Conservation (phyloP, 2,888 invertebrate genomes). For the Melangyna quadrimaculata region DNA sequence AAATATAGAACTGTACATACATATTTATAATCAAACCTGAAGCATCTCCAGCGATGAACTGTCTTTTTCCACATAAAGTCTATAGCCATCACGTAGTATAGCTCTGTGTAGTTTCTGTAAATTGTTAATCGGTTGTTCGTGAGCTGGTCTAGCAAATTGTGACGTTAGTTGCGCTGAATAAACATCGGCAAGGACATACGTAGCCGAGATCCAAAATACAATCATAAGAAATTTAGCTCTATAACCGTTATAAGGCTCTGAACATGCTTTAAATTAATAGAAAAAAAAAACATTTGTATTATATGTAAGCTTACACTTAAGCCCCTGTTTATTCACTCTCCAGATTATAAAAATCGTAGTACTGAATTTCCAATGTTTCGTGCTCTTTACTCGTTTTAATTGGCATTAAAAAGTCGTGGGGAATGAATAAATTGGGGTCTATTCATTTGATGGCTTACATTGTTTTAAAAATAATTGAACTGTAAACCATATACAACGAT, state of each 20-base stretch:
- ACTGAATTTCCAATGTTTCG: too few species aligned
- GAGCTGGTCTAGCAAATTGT: slow-evolving; percentile 87
- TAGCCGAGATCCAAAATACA: slow-evolving; percentile 87
- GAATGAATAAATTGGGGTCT: too few species aligned
- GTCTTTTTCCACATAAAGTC: slow-evolving; percentile 87
- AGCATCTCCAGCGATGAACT: slow-evolving; percentile 87
- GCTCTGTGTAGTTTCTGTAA: slow-evolving; percentile 85
- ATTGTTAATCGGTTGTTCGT: slow-evolving; percentile 86
- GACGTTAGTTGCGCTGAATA: slow-evolving; percentile 90
- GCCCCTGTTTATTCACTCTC: neutral
- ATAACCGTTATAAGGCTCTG: slow-evolving; percentile 84
- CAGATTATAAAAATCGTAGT: too few species aligned
- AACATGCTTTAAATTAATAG: slow-evolving; percentile 75
- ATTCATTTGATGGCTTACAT: slow-evolving; percentile 82
- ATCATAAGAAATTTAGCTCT: slow-evolving; percentile 87
- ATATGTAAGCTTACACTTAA: neutral
- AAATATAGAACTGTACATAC: neutral
- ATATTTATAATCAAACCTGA: slow-evolving; percentile 82
- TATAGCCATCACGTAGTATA: slow-evolving; percentile 85
- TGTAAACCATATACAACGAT: slow-evolving; percentile 88
- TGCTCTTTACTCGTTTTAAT: too few species aligned
- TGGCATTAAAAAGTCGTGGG: neutral
- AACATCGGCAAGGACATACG: slow-evolving; percentile 90
- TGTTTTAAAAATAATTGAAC: slow-evolving; percentile 87
- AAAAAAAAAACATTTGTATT: neutral